Conservation (phyloP, 2,797 vertebrate species). For the Catamblyrhynchus diadema region DNA sequence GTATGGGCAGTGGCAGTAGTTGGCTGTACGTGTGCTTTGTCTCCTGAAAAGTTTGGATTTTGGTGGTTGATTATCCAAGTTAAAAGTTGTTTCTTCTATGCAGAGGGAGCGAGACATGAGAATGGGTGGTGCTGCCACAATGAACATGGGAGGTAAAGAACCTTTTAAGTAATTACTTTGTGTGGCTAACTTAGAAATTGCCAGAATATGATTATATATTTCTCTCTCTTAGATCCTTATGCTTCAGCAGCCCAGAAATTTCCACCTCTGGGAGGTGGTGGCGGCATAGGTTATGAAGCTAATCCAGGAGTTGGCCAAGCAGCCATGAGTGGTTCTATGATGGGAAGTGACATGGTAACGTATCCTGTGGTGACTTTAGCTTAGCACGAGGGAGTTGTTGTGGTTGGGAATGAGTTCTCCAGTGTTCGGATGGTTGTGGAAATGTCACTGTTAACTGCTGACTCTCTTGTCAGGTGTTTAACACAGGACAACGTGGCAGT, state of each 20-base stretch:
- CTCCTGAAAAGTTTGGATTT: background rate
- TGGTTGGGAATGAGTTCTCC: constrained; percentile 40
- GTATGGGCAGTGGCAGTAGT: background rate
- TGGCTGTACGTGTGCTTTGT: background rate
- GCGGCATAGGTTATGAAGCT: constrained; percentile 91
- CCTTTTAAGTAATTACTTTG: background rate
- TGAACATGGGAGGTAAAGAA: constrained; percentile 91
- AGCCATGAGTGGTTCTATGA: constrained; percentile 86
- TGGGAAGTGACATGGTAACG: constrained; percentile 98
- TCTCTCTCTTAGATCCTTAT: constrained; percentile 82
- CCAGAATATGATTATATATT: constrained; percentile 45
- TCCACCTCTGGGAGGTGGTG: constrained; percentile 80
- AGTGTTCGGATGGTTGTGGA: constrained; percentile 34
- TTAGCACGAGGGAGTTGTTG: constrained; percentile 53
- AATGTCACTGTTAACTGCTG: constrained; percentile 63
- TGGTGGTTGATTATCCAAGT: background rate
- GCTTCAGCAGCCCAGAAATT: constrained; percentile 90
- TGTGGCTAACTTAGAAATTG: background rate
- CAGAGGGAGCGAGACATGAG: constrained; percentile 96
- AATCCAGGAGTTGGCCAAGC: constrained; percentile 89
- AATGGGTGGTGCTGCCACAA: constrained; percentile 85
- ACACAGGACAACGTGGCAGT: constrained; percentile 62
- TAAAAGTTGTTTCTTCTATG: constrained; percentile 35
- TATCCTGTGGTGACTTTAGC: constrained; percentile 80
- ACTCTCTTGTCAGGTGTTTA: constrained; percentile 57